phyloP scores from a whole-genome alignment of 2,888 invertebrate genomes.

The Rhaphigaster nebulosa region DNA sequence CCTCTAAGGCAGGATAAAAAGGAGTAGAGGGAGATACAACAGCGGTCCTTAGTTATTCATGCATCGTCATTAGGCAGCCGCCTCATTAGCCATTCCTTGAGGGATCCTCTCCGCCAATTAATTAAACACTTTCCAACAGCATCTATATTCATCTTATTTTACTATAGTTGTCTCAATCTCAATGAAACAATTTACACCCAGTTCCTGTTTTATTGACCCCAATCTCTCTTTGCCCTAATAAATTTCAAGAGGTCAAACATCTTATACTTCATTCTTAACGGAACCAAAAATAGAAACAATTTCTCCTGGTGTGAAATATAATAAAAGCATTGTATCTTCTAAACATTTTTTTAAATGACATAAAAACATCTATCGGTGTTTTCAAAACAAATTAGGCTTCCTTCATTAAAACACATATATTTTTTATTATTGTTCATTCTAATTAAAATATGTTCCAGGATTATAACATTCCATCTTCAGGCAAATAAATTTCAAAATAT shows the following conservation, averaged over 20 bases:
- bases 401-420: too few species aligned
- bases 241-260: not conserved
- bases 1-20: conserved; percentile 25
- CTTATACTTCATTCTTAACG: not conserved
- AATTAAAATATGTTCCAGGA: too few species aligned
- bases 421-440: too few species aligned
- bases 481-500: too few species aligned
- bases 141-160: conserved; percentile 48
- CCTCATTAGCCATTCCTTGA: conserved; percentile 47
- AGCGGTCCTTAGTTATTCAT: conserved; percentile 38
- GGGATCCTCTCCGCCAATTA: conserved; percentile 43
- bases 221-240: not conserved
- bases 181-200: conserved; percentile 37
- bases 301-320: not conserved
- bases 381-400: too few species aligned
- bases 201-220: conserved; percentile 19
- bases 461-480: too few species aligned
- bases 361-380: too few species aligned
- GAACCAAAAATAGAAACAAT: not conserved
- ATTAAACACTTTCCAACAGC: conserved; percentile 41
- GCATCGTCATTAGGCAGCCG: conserved; percentile 39
- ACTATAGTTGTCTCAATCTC: conserved; percentile 38
- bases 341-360: too few species aligned
- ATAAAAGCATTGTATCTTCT: not conserved
- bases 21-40: not conserved